These are phyloP conservation scores for Tamias sibiricus DNA, from an alignment of 2,113 vertebrate genomes.

Conservation along the genomic window DNA sequence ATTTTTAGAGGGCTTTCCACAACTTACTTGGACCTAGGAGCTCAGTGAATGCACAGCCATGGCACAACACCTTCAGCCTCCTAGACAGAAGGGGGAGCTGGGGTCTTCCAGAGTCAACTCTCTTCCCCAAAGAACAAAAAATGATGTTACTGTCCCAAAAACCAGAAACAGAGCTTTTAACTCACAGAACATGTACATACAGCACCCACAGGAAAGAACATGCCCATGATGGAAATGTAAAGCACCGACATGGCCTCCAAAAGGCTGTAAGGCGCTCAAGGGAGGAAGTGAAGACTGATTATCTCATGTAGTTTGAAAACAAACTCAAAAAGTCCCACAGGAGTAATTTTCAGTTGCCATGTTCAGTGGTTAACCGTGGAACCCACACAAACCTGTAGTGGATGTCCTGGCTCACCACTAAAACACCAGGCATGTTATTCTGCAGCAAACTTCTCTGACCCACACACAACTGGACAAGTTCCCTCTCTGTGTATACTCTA, in stretches of 20 bases:
- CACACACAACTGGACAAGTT: background rate
- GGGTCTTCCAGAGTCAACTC: background rate
- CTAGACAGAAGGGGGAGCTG: background rate
- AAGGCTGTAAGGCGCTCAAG: background rate
- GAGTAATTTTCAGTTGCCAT: background rate
- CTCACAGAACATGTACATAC: background rate
- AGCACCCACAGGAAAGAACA: background rate
- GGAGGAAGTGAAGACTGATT: background rate
- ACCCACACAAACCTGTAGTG: background rate
- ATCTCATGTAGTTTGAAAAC: background rate
- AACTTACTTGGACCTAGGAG: background rate
- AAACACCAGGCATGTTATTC: background rate
- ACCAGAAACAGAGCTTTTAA: background rate
- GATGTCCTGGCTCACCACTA: no score
- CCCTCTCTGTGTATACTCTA: background rate
- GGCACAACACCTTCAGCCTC: background rate
- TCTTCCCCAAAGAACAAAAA: background rate
- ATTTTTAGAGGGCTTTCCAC: background rate
- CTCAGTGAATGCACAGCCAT: background rate
- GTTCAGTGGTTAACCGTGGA: background rate
- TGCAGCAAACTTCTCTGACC: background rate
- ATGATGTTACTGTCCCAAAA: background rate
- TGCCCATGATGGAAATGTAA: background rate
- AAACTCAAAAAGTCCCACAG: background rate
- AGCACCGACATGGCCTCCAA: background rate